Conservation (phyloP, 2,888 invertebrate genomes). For the Eulithis testata region DNA sequence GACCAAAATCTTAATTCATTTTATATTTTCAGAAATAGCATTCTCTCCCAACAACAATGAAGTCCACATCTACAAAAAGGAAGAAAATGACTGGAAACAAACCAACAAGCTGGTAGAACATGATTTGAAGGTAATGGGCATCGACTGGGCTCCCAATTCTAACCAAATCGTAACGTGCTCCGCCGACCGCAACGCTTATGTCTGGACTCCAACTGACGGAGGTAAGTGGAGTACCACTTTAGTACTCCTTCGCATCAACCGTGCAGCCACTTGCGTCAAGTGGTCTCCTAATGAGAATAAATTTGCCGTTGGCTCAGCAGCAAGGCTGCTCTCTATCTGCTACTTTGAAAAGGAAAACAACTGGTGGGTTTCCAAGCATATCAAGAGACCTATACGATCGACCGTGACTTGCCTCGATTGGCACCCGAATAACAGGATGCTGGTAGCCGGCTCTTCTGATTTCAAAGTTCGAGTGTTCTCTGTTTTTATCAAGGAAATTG, state of each 20-base stretch:
- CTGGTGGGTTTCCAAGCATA: conserved; percentile 99
- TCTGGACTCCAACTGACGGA: conserved; percentile 96
- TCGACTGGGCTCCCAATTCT: conserved; percentile 99
- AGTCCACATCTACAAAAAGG: conserved; percentile 95
- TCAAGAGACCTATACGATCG: conserved; percentile 98
- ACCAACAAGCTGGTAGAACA: conserved; percentile 95
- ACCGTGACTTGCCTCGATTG: conserved; percentile 98
- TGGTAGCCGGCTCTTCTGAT: conserved; percentile 98
- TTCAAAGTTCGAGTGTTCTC: conserved; percentile 98
- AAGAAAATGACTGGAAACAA: conserved; percentile 92
- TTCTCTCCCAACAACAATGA: conserved; percentile 98
- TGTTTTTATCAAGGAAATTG: conserved; percentile 98
- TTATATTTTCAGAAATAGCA: conserved; percentile 90
- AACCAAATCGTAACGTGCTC: conserved; percentile 99
- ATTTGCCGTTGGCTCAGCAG: conserved; percentile 99
- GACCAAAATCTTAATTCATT: not conserved
- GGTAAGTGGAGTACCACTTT: conserved; percentile 98
- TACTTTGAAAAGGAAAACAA: conserved; percentile 99
- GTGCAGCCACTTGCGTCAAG: conserved; percentile 99
- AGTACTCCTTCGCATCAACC: conserved; percentile 96
- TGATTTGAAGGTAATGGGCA: conserved; percentile 97
- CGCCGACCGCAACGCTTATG: conserved; percentile 99
- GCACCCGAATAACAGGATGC: conserved; percentile 98
- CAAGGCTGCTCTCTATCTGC: conserved; percentile 97
- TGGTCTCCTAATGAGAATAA: conserved; percentile 99